Base-by-base conservation (phyloP, 2,113 vertebrate species). In the Otus sunia region DNA sequence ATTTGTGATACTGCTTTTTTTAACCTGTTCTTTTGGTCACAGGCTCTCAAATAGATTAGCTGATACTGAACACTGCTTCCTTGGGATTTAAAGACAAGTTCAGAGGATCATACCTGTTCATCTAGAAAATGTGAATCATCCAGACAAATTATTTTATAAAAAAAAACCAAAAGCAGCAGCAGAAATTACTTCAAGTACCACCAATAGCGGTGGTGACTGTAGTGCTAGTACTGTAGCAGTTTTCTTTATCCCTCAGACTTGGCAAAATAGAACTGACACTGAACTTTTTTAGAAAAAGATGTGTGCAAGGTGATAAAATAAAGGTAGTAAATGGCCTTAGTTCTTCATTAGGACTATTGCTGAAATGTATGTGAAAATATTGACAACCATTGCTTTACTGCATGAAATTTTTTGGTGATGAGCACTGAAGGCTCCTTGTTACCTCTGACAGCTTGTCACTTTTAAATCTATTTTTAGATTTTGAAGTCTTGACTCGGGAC, bases 1-100 rank as follows among this genome's bases (percentile, higher is more conserved):
- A 5, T 86, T 52, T 29, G 18, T 37, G 29, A 5, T 76, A 25
- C 1, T 1, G 0, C 17, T 63, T 0, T 6, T 45, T 53, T 55
- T 59, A 72, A 50, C 9, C 16, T 14, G 9, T 0, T 27, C 45
- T 90, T 88, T 88, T 63, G 10, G 11, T 72, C 26, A 29, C 11
- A n/a, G 15, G 13, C 13, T 59, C 3, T 73, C 43, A 37, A 16
- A 9, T 22, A 81, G 22, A 34, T 58, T 56, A 53, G 50, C n/a
- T 22, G 10, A 23, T 73, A 68, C 5, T 3, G 5, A 80, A 9
- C 9, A 22, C 27, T 45, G 15, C 19, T 81, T 76, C 45, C 23
- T 36, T 84, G 12, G 11, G 5, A 59, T 79, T 67, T 82, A 76
- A 88, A 50, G 12, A 30, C 5, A 43, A 43, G 10, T 74, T 86